phyloP scores from a whole-genome alignment of 2,888 invertebrate genomes.

The Drosophila fulvimacula region DNA sequence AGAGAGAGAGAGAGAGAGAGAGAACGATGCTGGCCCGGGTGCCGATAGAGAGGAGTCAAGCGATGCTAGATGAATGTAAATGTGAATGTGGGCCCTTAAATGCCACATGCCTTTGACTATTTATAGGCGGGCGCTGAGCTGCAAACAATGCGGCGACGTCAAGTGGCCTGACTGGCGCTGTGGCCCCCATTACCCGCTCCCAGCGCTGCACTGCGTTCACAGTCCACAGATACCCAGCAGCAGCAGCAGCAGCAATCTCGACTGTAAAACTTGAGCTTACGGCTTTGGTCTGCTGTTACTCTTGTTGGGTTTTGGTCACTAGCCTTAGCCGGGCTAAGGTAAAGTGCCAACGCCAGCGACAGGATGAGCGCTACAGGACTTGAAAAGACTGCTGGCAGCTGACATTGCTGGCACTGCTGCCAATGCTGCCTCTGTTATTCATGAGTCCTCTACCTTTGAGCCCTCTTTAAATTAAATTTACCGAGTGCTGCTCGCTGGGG shows the following conservation, averaged over 20 bases:
- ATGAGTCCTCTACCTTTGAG: constrained; percentile 16
- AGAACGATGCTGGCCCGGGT: constrained; percentile 24
- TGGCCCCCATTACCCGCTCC: background rate
- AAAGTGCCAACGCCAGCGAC: constrained; percentile 45
- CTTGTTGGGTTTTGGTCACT: constrained; percentile 14
- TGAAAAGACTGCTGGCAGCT: constrained; percentile 23
- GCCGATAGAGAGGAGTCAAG: constrained; percentile 56
- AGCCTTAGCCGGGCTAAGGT: constrained; percentile 38
- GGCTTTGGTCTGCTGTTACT: constrained; percentile 23
- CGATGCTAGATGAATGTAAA: constrained; percentile 35
- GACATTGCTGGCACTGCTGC: background rate
- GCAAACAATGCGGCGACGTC: constrained; percentile 71
- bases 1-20: constrained; percentile 6
- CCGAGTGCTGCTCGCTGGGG: constrained; percentile 1
- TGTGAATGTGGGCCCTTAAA: constrained; percentile 50
- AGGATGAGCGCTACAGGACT: constrained; percentile 31
- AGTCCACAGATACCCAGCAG: background rate
- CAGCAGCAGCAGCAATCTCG: constrained; percentile 13
- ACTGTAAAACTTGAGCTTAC: constrained; percentile 35
- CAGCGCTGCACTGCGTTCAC: background rate
- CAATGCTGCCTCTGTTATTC: constrained; percentile 2
- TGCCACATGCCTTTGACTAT: constrained; percentile 68
- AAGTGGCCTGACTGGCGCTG: constrained; percentile 51
- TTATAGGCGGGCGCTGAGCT: constrained; percentile 74
- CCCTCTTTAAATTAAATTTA: constrained; percentile 21